phyloP scores from a whole-genome alignment of 2,113 vertebrate species.

The Perca schrenkii region DNA sequence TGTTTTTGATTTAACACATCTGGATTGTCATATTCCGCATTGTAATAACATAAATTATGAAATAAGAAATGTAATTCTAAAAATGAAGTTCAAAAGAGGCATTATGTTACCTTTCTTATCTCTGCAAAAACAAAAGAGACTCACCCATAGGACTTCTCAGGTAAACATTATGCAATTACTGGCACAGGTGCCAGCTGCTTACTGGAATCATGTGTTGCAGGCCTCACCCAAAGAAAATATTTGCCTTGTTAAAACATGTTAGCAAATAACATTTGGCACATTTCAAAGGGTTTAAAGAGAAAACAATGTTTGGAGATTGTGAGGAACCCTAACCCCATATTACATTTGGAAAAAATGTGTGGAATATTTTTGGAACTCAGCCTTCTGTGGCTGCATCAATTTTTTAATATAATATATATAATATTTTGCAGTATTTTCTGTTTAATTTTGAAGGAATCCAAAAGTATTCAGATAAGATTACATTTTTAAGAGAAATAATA shows the following conservation, averaged over 20 bases:
- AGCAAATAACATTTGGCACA: too few species aligned
- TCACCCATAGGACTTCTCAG: conserved; percentile 1
- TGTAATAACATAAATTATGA: background rate
- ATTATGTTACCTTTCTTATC: background rate
- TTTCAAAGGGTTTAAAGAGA: background rate
- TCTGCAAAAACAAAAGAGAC: background rate
- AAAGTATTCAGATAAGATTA: too few species aligned
- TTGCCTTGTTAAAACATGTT: background rate
- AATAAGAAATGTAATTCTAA: background rate
- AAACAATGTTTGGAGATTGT: background rate
- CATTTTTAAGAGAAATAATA: too few species aligned
- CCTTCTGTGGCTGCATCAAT: too few species aligned
- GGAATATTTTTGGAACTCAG: too few species aligned
- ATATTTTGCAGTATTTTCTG: too few species aligned
- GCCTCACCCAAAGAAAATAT: conserved; percentile 5
- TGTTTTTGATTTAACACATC: background rate
- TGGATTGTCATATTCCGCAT: background rate
- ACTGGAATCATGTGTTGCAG: background rate
- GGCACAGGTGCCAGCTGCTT: too few species aligned
- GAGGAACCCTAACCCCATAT: too few species aligned
- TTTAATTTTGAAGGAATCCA: too few species aligned
- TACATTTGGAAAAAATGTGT: too few species aligned
- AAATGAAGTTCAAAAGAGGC: background rate
- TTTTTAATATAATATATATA: too few species aligned
- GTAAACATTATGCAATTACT: too few species aligned